Evolutionary conservation across 2,888 invertebrate genomes (phyloP), one percentile per base, ranked within the genome.

Genomic region (Dicyrtoma fusca): DNA sequence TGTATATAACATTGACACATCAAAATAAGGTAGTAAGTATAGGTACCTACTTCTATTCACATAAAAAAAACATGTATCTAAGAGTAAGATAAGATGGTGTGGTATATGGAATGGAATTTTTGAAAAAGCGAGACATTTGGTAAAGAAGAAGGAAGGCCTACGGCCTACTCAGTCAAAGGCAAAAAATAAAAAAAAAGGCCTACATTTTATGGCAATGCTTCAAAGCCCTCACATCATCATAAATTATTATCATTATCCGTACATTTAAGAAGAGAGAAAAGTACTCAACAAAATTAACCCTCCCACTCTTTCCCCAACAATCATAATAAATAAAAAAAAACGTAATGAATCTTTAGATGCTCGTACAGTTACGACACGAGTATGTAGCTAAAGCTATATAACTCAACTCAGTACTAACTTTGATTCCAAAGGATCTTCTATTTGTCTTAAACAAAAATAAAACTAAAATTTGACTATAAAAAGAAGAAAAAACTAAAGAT

Each of bases 181-280:
- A 65, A 64, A 71, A 42, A 53, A 63, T 17, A 42, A 42, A 65
- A 64, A 71, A 74, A 74, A 72, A 76, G 74, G 73, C 75, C 72
- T 73, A 76, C 74, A 76, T 76, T 70, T 73, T 71, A 71, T 65
- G 61, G 45, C 72, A 71, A 65, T 72, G 69, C 61, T 61, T 55
- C 21, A 68, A 68, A 68, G 68, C 68, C 68, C 68, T 68, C 66
- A 66, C 55, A 49, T 62, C 61, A 69, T 62, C 8, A 34, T 34
- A 34, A 5, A 34, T 34, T 34, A 34, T 34, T n/a, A 69, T 61
- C n/a, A n/a, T n/a, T n/a, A 61, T 61, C 10, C 51, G 17, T 23
- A 19, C 10, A 55, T 55, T 23, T n/a, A n/a, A n/a, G n/a, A n/a
- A n/a, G n/a, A 63, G 5, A 21, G 49, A 63, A 49, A 47, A 49